Evolutionary conservation across 2,113 vertebrate genomes (phyloP).

Genomic region (Ophthalmolycus amberensis): DNA sequence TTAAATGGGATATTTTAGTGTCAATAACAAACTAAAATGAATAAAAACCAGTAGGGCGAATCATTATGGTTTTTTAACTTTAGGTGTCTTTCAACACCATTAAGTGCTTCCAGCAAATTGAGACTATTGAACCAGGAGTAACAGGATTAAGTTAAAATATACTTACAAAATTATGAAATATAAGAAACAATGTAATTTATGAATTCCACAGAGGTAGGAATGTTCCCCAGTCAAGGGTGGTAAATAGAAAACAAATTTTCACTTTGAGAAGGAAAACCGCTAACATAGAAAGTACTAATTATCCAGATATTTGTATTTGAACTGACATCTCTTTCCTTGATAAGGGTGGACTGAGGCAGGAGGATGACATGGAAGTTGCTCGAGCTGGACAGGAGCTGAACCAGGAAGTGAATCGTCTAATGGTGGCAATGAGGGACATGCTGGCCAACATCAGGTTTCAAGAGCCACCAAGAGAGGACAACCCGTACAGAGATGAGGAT

Average conservation of each 20-base stretch:
- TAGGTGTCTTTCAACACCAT: neutral
- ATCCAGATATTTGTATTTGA: neutral
- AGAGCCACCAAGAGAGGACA: constrained; percentile 86
- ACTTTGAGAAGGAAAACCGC: neutral
- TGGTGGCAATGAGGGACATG: constrained; percentile 98
- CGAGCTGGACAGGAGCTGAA: constrained; percentile 90
- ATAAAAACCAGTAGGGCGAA: neutral
- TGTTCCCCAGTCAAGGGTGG: neutral
- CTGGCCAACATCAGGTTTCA: constrained; percentile 97
- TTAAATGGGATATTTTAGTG: neutral
- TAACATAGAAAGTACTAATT: neutral
- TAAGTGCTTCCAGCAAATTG: neutral
- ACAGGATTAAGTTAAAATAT: neutral
- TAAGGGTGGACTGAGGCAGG: constrained; percentile 85
- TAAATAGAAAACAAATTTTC: neutral
- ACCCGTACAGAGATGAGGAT: constrained; percentile 86
- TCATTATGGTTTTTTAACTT: neutral
- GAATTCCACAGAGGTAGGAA: neutral
- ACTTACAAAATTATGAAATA: neutral
- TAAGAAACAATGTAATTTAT: neutral
- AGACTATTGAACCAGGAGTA: neutral
- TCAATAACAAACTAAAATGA: neutral
- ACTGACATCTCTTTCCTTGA: neutral
- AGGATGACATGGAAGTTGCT: constrained; percentile 87
- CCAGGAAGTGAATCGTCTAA: constrained; percentile 94